Evolutionary conservation across 2,888 invertebrate genomes (phyloP), one percentile per base, ranked within the genome.

Genomic region (Herminia tarsipennalis): DNA sequence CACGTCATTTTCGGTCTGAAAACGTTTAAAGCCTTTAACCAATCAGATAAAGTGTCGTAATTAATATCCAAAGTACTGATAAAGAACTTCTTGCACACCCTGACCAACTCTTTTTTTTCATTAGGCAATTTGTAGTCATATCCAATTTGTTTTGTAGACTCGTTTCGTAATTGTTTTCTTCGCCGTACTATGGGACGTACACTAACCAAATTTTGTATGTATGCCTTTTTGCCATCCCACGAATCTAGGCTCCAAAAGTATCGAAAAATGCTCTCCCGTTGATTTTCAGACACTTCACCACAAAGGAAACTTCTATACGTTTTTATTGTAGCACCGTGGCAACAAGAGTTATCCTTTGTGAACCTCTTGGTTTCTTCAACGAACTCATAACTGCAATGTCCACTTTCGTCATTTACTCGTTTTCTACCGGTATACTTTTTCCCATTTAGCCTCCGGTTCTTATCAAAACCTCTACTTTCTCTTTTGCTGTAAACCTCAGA

Each of bases 141-240:
- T 4, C 9, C 27, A 4, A 13, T 10, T 10, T 27, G 12, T 13
- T 10, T 27, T 27, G n/a, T 6, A 27, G 10, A 13, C 10, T 5
- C 13, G 13, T 27, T 10, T 5, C 13, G 12, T 10, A 3, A 4
- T 12, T n/a, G 5, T 29, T 29, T 16, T 8, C 29, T 1, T 14
- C 29, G 5, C 9, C 29, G 6, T 14, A 29, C 6, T 29, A 29
- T 18, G 8, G 34, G 41, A 12, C 41, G 33, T 6, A 41, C 9
- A 27, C 27, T n/a, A 12, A 41, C 27, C 5, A 41, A 18, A 34
- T 33, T 41, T 41, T 33, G 34, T 12, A 41, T 10, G 18, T 41
- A 41, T 22, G 41, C 41, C 17, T 34, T 41, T 12, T 41, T 41
- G 10, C 34, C 41, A 28, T 41, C 27, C 41, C 41, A 34, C 8